A percentile compares a stretch with the other conserved stretches of the same genome.
phyloP scores from a whole-genome alignment of 2,113 vertebrate genomes.

The Actenoides lindsayi region DNA sequence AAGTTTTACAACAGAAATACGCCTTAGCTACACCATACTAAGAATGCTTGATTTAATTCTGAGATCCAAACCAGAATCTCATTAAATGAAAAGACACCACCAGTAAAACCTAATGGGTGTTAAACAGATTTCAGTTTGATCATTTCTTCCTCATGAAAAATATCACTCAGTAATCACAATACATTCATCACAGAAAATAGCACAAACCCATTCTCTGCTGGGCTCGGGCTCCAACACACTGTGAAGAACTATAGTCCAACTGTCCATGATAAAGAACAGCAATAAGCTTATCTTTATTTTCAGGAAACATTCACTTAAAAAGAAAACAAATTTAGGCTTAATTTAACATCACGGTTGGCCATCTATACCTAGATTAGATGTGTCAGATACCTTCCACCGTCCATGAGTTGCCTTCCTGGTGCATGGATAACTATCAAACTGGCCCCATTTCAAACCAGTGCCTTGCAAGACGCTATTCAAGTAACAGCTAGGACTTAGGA shows the following conservation, averaged over 20 bases:
- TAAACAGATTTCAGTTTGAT: neutral
- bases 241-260: neutral
- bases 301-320: neutral
- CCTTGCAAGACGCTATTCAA: neutral
- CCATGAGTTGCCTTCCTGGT: neutral
- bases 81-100: neutral
- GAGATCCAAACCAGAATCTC: neutral
- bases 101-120: neutral
- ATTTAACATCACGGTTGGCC: neutral
- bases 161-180: neutral
- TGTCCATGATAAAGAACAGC: neutral
- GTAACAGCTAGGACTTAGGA: neutral
- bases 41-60: neutral
- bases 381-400: neutral
- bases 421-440: neutral
- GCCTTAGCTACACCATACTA: neutral
- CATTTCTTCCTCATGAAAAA: neutral
- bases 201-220: neutral
- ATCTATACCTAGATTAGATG: neutral
- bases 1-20: neutral
- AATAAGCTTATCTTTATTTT: neutral
- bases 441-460: neutral
- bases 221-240: neutral
- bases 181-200: neutral
- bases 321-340: neutral